Evolutionary conservation across 2,113 vertebrate genomes (phyloP).

Genomic region (Oncorhynchus keta): DNA sequence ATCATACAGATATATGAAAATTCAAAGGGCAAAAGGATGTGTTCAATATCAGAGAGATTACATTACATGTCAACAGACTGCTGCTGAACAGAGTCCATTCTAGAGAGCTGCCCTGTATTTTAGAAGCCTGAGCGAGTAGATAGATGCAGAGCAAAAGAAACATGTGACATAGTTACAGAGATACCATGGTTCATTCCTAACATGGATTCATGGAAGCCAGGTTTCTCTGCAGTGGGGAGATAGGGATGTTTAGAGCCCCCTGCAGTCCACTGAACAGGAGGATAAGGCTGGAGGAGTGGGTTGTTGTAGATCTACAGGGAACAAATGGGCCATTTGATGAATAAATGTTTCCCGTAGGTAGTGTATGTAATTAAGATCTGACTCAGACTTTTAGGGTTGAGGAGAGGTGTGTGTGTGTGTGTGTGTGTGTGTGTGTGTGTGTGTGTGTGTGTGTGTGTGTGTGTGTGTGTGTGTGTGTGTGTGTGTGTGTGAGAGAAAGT

Average conservation of each 20-base stretch:
- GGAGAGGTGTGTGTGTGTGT: background rate
- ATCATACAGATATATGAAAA: background rate
- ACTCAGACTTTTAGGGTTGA: too few species aligned
- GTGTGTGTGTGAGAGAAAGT: background rate
- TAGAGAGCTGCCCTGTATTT: background rate
- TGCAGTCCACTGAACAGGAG: conserved; percentile 11
- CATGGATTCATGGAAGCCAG: background rate
- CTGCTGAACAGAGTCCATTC: background rate
- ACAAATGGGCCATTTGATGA: background rate
- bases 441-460: background rate
- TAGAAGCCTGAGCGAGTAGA: conserved; percentile 1
- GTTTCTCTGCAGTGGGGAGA: conserved; percentile 31
- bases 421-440: too few species aligned
- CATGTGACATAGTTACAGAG: background rate
- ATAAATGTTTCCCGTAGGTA: too few species aligned
- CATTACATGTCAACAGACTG: background rate
- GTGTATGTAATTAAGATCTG: too few species aligned
- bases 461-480: background rate
- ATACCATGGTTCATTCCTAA: conserved; percentile 9
- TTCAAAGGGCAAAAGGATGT: background rate
- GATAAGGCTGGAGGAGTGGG: background rate
- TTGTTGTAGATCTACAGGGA: background rate
- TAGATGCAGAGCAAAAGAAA: background rate
- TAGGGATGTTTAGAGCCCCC: conserved; percentile 13
- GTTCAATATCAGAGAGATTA: background rate